Percentiles rank a stretch among this genome's conserved stretches.
Evolutionary conservation across 2,113 vertebrate species (phyloP).

Genomic region (Columba janthina): DNA sequence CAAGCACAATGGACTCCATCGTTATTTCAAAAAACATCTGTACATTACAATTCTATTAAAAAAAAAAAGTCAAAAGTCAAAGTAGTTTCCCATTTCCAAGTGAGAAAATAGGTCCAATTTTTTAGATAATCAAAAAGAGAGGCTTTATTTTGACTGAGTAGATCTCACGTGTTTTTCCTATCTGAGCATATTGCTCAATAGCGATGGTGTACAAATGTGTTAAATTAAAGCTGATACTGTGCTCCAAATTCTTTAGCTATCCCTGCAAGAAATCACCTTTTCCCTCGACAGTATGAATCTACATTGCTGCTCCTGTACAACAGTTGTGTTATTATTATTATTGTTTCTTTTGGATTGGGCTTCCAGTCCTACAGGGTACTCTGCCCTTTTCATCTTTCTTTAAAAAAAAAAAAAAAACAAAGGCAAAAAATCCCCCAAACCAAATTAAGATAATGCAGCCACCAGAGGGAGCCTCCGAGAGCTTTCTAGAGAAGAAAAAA

Average conservation of each 20-base stretch:
- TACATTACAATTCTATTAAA: neutral
- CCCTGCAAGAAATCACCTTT: neutral
- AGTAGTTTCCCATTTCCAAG: neutral
- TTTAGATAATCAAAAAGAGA: neutral
- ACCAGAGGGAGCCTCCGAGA: constrained; percentile 30
- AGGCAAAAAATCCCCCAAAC: neutral
- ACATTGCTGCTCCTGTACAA: neutral
- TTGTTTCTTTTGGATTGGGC: neutral
- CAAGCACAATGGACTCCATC: neutral
- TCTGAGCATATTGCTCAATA: neutral
- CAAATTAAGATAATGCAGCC: neutral
- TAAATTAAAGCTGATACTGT: neutral
- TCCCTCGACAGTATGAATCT: neutral
- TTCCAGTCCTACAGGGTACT: neutral
- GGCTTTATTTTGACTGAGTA: neutral
- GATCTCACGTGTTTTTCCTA: neutral
- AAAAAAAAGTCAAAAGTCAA: neutral
- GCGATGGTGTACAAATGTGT: accelerated
- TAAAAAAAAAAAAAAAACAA: too few species aligned
- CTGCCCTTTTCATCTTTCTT: neutral
- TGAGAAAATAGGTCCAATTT: neutral
- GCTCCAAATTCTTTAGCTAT: neutral
- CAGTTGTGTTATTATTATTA: neutral
- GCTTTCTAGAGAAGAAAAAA: neutral
- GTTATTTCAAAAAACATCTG: neutral